Evolutionary conservation across 2,113 vertebrate species (phyloP), one percentile per base, ranked within the genome.

Genomic region (Malurus alboscapulatus): DNA sequence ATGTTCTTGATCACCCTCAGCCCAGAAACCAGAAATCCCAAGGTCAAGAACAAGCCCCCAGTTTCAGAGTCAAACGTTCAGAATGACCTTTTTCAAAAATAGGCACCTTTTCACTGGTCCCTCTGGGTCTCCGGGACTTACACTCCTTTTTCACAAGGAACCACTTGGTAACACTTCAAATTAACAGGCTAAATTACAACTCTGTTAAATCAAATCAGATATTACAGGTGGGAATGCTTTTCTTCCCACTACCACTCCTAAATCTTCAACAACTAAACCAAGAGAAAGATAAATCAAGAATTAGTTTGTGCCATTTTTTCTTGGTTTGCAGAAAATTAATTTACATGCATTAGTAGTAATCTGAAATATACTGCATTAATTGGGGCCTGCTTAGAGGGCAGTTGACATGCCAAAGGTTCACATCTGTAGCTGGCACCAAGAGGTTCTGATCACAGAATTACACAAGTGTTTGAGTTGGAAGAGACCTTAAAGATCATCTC

Each of bases 11-110:
- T 62, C 34, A 14, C 38, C 17, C 32, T 42, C 42, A 48, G 62
- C 51, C 10, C 65, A 84, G 67, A 58, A 50, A 40, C 21, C 69
- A 85, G 65, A 94, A 96, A 54, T 44, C 21, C 30, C 77, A 73
- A 82, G 76, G 66, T 84, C 61, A 91, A 61, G 69, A 75, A 51
- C 21, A 72, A 91, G 45, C 1, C 20, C 47, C 14, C 21, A 29
- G 27, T 53, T 81, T 80, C 47, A 38, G 66, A 92, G 79, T 47
- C 62, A 53, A 59, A 87, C 90, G 76, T 93, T 96, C 65, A 93
- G 32, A 82, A 63, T 51, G 65, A 73, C 65, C 34, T 76, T 61
- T 72, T 32, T 54, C 5, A 86, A 82, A 80, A 90, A 68, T 2
- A 82, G 54, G 30, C 36, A 62, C 25, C 40, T 84, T 93, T 94